phyloP scores from a whole-genome alignment of 2,797 vertebrate species.

The Sebastes vulpes region DNA sequence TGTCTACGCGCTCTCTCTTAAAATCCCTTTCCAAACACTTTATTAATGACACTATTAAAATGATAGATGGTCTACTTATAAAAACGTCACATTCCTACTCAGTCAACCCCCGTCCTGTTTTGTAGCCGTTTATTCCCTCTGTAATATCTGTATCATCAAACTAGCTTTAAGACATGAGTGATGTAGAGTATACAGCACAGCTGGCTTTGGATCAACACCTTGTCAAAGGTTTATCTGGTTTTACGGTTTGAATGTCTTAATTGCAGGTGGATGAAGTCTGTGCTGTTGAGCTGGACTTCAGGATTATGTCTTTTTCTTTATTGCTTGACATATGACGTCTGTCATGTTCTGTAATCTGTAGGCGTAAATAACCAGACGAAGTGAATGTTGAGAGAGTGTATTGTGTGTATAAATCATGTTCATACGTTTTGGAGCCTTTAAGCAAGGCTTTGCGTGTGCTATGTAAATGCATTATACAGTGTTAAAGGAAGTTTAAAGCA shows the following conservation, averaged over 20 bases:
- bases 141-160: constrained; percentile 38
- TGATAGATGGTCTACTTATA: constrained; percentile 75
- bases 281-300: neutral
- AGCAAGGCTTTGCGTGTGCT: neutral
- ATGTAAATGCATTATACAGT: neutral
- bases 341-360: constrained; percentile 18
- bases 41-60: constrained; percentile 84
- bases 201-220: neutral
- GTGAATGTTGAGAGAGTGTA: neutral
- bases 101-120: constrained; percentile 48
- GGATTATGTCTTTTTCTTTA: neutral
- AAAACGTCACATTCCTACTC: constrained; percentile 74
- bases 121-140: constrained; percentile 41
- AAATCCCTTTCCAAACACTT: constrained; percentile 64
- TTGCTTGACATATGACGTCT: constrained; percentile 15
- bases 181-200: neutral
- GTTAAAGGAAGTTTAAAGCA: neutral
- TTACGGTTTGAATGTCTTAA: neutral
- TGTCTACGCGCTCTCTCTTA: constrained; percentile 57
- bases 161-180: constrained; percentile 5
- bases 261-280: constrained; percentile 19
- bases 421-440: neutral
- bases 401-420: neutral
- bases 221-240: constrained; percentile 7
- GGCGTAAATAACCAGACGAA: constrained; percentile 11